These are phyloP conservation scores for Lycocerus yunnanus DNA, from an alignment of 2,888 invertebrate species.

Conservation along the genomic window DNA sequence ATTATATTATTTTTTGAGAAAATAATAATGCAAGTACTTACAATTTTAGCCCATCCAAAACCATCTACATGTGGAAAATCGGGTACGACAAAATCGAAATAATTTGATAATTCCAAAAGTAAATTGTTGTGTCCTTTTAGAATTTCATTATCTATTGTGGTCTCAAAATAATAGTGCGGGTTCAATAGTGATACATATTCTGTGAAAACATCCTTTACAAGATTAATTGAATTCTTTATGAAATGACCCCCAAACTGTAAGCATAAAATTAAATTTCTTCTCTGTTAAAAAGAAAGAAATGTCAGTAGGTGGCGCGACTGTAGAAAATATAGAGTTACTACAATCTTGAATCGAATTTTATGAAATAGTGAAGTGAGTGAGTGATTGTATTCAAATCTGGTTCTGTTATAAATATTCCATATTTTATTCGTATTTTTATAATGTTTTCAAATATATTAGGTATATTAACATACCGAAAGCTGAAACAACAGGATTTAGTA, in stretches of 20 bases:
- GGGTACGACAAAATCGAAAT: constrained; percentile 59
- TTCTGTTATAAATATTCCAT: too few species aligned
- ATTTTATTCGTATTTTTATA: too few species aligned
- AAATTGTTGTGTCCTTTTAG: constrained; percentile 82
- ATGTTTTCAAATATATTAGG: too few species aligned
- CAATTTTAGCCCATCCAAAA: constrained; percentile 85
- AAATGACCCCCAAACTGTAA: background rate
- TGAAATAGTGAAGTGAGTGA: too few species aligned
- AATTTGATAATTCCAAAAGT: constrained; percentile 68
- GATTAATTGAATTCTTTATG: constrained; percentile 39
- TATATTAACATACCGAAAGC: too few species aligned
- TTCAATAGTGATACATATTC: constrained; percentile 53
- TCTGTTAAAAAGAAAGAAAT: too few species aligned
- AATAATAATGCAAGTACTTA: constrained; percentile 47
- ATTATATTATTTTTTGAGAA: background rate
- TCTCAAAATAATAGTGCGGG: constrained; percentile 63
- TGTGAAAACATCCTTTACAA: constrained; percentile 64
- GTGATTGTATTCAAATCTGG: too few species aligned
- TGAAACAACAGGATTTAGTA: too few species aligned
- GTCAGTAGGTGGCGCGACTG: too few species aligned
- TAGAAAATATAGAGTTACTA: too few species aligned
- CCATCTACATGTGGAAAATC: constrained; percentile 66
- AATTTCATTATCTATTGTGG: constrained; percentile 69
- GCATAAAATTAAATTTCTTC: background rate
- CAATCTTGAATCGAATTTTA: too few species aligned